Evolutionary conservation across 92 coral and sea anemone species (phyloP), one percentile per base, ranked within the genome.

Genomic region (Porites divaricata): DNA sequence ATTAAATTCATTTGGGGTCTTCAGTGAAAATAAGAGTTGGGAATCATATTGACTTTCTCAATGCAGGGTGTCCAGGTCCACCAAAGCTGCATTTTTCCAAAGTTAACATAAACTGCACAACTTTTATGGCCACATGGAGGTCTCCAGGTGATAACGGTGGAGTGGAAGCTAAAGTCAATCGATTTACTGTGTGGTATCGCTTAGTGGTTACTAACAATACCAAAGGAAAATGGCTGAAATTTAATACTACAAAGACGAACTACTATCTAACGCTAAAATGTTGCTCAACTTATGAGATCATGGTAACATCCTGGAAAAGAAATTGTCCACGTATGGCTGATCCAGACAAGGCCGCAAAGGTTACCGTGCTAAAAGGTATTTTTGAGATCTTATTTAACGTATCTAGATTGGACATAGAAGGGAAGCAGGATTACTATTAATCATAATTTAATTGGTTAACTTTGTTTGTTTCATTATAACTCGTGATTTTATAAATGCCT

Each of bases 231-330:
- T 77, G 81, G 81, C 9, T 15, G 9, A 62, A 52, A 77, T 53
- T 77, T n/a, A 77, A 77, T 48, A 67, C 61, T 23, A 77, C 70
- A n/a, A 24, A 61, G 19, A 59, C 28, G n/a, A 59, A 25, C 26
- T 77, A 24, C 54, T 77, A 15, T 1, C 25, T 77, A 15, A 62
- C 21, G 20, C 70, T 77, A 1, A 57, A 77, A 23, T 77, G 85
- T 57, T 69, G 68, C 59, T 22, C 8, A 41, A 45, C 77, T 16
- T 81, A 81, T 25, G 85, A 81, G 26, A 35, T 81, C 25, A 81
- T 70, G 77, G 85, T 81, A 5, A 81, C 77, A 41, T 77, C 85
- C n/a, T 81, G 85, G 85, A 81, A 81, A 12, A 69, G 25, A 70
- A 69, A 81, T 26, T 76, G 85, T 70, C 76, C 23, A 7, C 70